Conservation (phyloP, 2,113 vertebrate species). For the Rhynchopsitta pachyrhyncha region DNA sequence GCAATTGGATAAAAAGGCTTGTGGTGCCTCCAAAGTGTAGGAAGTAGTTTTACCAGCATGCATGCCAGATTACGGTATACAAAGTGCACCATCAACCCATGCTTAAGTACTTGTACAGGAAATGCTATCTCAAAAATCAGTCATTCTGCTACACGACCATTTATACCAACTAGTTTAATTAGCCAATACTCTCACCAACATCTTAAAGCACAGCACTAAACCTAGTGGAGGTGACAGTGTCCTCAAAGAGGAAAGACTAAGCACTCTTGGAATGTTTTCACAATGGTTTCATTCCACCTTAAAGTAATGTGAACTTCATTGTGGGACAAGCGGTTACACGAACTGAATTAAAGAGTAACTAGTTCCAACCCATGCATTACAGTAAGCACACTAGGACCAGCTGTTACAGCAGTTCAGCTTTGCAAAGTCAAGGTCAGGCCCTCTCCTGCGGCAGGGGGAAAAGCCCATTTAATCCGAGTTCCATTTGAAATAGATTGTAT, state of each 20-base stretch:
- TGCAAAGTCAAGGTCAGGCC: background rate
- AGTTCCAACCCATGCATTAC: background rate
- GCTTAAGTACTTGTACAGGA: conserved; percentile 64
- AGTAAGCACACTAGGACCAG: background rate
- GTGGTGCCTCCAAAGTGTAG: conserved; percentile 65
- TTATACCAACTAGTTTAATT: conserved; percentile 39
- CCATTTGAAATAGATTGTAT: rapidly evolving
- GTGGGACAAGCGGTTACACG: background rate
- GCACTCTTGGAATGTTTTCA: conserved; percentile 37
- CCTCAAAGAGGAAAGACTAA: conserved; percentile 24
- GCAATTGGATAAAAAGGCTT: conserved; percentile 62
- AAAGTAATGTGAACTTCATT: background rate
- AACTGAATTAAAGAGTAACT: background rate
- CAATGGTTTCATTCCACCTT: conserved; percentile 1
- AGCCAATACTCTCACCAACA: conserved; percentile 56
- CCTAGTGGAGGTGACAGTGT: conserved; percentile 26
- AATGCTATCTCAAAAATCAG: conserved; percentile 60
- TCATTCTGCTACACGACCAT: conserved; percentile 61
- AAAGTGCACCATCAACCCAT: conserved; percentile 67
- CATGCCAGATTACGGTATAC: conserved; percentile 70
- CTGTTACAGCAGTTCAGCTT: background rate
- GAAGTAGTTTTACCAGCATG: conserved; percentile 70
- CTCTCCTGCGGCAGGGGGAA: background rate
- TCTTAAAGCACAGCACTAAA: conserved; percentile 63
- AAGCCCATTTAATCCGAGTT: background rate